Evolutionary conservation across 2,888 invertebrate genomes (phyloP), one percentile per base, ranked within the genome.

Genomic region (Drosophila borborema): DNA sequence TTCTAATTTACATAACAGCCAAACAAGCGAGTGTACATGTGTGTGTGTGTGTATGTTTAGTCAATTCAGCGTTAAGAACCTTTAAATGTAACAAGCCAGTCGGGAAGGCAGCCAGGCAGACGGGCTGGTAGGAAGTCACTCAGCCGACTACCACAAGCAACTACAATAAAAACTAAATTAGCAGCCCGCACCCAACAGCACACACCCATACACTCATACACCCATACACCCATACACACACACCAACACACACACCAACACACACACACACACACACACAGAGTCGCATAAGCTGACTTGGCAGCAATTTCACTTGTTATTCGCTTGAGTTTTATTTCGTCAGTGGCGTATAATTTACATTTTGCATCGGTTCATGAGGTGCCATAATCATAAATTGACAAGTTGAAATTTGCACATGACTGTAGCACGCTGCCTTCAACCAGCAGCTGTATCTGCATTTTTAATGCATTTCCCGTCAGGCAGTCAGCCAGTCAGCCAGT

Each of bases 371-470:
- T 85, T 89, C 87, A 87, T 70, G 88, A 90, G 90, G 90, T 90
- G 90, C 90, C 87, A 87, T 90, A 87, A 87, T 87, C 87, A 87
- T 87, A 87, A 87, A 87, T 87, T 90, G 87, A 87, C 87, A 90
- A 89, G 82, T 82, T 74, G 88, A 87, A 89, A 85, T 89, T 87
- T 87, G 88, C 90, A 87, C 88, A 81, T 74, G 81, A 61, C 78
- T 80, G 80, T 74, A 61, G 61, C 58, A 36, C 41, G 48, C 49
- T 71, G 68, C 62, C 77, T 43, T 56, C 59, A 43, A 48, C 66
- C 51, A 53, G 40, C 58, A 49, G 56, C 67, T 81, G 82, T 87
- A 85, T 87, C 80, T 82, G 88, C 85, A 86, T 86, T 89, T 86
- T 86, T 85, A 86, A 86, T 89, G 89, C 89, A 84, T 74, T 70